phyloP scores from a whole-genome alignment of 2,888 invertebrate genomes.

The Trissoscelio sp. region DNA sequence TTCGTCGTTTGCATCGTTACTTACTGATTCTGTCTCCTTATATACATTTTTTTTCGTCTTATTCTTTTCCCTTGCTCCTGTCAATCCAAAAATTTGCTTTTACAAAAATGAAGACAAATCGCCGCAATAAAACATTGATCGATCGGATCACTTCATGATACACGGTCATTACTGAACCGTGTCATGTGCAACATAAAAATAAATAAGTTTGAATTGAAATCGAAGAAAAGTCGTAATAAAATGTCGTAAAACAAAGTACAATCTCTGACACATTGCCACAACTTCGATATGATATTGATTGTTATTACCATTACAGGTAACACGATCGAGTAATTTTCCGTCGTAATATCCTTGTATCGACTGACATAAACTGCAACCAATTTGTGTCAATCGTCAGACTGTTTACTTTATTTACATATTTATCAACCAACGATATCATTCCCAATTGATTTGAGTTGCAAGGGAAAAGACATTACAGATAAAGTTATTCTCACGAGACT shows the following conservation, averaged over 20 bases:
- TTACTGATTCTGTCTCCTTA: constrained; percentile 12
- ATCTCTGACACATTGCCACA: constrained; percentile 41
- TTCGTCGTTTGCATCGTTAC: constrained; percentile 27
- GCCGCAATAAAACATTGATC: constrained; percentile 16
- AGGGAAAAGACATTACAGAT: not conserved
- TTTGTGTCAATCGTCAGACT: constrained; percentile 1
- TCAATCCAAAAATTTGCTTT: constrained; percentile 16
- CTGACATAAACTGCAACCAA: constrained; percentile 33
- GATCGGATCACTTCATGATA: not conserved
- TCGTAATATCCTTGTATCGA: constrained; percentile 21
- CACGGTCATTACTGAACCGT: constrained; percentile 1
- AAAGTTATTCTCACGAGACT: not conserved
- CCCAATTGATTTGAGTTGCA: not conserved
- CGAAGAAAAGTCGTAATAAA: constrained; percentile 18
- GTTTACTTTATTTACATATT: not conserved
- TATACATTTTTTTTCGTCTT: too few species aligned
- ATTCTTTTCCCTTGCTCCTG: constrained; percentile 6
- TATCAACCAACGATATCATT: not conserved
- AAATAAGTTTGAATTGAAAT: constrained; percentile 46
- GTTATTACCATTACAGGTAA: constrained; percentile 39
- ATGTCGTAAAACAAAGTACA: constrained; percentile 34
- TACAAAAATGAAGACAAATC: constrained; percentile 2
- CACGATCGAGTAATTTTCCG: constrained; percentile 24
- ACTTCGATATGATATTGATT: constrained; percentile 31
- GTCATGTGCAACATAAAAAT: constrained; percentile 30